Conservation (phyloP, 2,113 vertebrate genomes). For the Xenotilapia longispinis region DNA sequence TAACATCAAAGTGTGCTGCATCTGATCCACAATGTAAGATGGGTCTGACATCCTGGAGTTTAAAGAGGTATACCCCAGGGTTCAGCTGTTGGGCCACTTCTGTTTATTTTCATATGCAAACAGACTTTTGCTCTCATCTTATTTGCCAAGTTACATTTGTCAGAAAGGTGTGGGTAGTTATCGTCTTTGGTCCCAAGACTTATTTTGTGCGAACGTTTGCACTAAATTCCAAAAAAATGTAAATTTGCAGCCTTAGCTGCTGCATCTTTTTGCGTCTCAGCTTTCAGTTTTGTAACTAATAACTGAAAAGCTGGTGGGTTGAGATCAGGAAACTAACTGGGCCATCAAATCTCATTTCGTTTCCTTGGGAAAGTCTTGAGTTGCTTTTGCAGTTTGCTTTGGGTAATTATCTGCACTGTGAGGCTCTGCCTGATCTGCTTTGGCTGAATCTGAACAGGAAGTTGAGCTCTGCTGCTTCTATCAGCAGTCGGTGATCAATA, state of each 20-base stretch:
- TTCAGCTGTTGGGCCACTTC: background rate
- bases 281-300: background rate
- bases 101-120: background rate
- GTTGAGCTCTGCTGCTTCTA: background rate
- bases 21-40: background rate
- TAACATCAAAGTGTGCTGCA: background rate
- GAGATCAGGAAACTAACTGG: background rate
- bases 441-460: background rate
- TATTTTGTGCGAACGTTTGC: fast-evolving
- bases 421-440: background rate
- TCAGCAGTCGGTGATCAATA: background rate
- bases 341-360: fast-evolving
- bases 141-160: background rate
- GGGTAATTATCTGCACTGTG: background rate
- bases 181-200: background rate
- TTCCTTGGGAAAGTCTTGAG: background rate
- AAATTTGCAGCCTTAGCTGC: background rate
- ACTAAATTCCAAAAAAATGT: background rate
- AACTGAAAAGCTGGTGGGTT: fast-evolving
- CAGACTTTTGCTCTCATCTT: background rate
- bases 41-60: background rate
- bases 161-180: background rate
- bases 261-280: background rate
- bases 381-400: background rate
- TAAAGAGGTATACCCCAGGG: background rate